These are phyloP conservation scores for Strigops habroptila DNA, from an alignment of 2,113 vertebrate species.

Conservation along the genomic window DNA sequence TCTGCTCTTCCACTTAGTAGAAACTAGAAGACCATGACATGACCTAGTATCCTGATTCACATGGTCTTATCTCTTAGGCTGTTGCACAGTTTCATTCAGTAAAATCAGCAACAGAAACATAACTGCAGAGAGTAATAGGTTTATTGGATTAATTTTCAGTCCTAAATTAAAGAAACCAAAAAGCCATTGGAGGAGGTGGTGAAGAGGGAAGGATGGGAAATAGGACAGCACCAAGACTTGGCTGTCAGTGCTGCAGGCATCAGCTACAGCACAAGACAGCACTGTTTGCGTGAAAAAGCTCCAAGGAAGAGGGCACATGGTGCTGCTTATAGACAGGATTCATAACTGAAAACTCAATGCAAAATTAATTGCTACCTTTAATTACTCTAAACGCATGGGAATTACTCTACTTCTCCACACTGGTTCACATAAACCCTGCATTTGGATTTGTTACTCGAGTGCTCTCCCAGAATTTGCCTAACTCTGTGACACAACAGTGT, in stretches of 20 bases:
- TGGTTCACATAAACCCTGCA: neutral
- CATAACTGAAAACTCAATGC: neutral
- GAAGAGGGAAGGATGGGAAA: neutral
- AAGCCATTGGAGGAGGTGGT: neutral
- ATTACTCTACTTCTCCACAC: rapidly evolving
- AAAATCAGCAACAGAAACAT: neutral
- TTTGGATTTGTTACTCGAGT: rapidly evolving
- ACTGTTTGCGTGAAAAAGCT: neutral
- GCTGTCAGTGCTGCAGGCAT: neutral
- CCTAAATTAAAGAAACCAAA: neutral
- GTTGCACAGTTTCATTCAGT: neutral
- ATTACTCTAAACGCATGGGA: neutral
- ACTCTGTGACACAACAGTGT: rapidly evolving
- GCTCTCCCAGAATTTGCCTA: neutral
- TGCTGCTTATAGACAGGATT: neutral
- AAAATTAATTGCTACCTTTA: neutral
- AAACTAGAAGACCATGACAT: neutral
- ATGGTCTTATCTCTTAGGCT: neutral
- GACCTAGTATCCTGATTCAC: neutral
- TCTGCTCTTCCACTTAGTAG: neutral
- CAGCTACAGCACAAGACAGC: neutral
- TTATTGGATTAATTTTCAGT: neutral
- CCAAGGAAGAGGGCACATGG: neutral
- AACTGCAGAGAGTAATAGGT: neutral
- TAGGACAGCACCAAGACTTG: neutral